Conservation (phyloP, 2,113 vertebrate genomes). For the Limanda limanda region DNA sequence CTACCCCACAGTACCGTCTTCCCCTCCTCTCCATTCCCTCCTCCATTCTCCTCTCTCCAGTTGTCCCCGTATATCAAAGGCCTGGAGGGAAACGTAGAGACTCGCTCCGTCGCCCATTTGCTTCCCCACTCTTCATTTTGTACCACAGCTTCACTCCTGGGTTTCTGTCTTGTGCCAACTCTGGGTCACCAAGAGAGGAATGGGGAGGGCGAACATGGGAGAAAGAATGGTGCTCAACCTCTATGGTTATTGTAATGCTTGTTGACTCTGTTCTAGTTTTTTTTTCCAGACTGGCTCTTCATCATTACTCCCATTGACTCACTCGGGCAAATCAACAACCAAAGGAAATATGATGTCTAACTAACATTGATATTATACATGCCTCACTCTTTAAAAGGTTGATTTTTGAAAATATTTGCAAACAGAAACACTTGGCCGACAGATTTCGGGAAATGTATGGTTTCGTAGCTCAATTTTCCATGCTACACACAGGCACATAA, state of each 20-base stretch:
- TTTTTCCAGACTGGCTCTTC: background rate
- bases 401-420: background rate
- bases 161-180: constrained; percentile 16
- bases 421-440: background rate
- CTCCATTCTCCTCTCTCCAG: constrained; percentile 29
- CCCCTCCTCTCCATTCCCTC: constrained; percentile 28
- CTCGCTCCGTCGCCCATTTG: constrained; percentile 22
- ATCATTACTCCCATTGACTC: background rate
- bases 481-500: no score
- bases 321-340: background rate
- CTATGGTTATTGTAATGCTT: background rate
- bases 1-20: constrained; percentile 37
- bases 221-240: background rate
- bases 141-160: background rate
- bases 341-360: background rate
- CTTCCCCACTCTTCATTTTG: constrained; percentile 44
- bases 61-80: constrained; percentile 57
- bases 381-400: background rate
- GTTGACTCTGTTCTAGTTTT: background rate
- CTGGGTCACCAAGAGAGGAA: background rate
- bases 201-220: background rate
- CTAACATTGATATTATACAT: background rate
- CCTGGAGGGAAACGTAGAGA: constrained; percentile 48
- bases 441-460: background rate
- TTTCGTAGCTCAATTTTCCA: background rate